phyloP scores from a whole-genome alignment of 2,888 invertebrate species.

The Eupithecia insigniata region DNA sequence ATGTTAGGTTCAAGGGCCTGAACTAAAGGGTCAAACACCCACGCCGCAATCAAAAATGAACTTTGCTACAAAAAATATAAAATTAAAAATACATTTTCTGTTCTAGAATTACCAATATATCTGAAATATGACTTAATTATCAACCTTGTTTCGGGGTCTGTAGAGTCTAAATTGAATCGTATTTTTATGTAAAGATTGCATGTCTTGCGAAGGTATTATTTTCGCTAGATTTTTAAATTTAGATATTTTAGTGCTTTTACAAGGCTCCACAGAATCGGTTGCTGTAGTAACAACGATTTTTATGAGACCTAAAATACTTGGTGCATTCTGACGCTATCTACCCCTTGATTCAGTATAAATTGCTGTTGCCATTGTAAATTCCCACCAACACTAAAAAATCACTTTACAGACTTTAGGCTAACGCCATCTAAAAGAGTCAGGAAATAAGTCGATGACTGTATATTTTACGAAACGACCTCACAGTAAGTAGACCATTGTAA shows the following conservation, averaged over 20 bases:
- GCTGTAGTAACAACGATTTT: not conserved
- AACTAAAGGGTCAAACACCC: constrained; percentile 33
- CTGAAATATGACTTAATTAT: not conserved
- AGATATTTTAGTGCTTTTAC: not conserved
- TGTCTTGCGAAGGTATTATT: not conserved
- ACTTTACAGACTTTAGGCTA: too few species aligned
- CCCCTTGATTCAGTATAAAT: too few species aligned
- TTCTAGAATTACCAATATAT: not conserved
- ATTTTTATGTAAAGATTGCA: not conserved
- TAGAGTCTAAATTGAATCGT: not conserved
- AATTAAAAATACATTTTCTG: not conserved
- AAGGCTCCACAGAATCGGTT: not conserved
- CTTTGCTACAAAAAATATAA: not conserved
- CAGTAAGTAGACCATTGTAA: too few species aligned
- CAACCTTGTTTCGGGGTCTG: not conserved
- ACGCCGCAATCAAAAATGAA: constrained; percentile 12
- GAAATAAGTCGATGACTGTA: too few species aligned
- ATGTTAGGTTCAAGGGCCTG: constrained; percentile 43
- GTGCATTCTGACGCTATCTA: too few species aligned
- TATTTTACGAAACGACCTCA: too few species aligned
- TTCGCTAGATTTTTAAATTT: constrained; percentile 1
- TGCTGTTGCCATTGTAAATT: not conserved
- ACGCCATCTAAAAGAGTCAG: too few species aligned
- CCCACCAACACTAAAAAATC: not conserved
- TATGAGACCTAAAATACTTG: not conserved